Evolutionary conservation across 2,797 vertebrate genomes (phyloP).

Genomic region (Melanogrammus aeglefinus): DNA sequence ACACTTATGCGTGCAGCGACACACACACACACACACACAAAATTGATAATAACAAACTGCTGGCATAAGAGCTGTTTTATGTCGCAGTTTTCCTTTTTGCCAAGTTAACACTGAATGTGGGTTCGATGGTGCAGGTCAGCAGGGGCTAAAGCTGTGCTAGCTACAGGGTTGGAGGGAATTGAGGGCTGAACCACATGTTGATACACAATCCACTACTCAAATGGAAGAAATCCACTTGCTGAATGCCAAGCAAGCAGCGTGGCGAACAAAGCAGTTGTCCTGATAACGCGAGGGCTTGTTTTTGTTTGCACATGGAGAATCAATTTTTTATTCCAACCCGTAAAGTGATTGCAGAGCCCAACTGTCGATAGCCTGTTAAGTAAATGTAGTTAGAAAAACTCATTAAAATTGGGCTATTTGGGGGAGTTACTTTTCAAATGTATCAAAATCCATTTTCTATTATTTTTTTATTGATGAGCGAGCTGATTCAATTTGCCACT

Average conservation of each 20-base stretch:
- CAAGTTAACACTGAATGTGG: constrained; percentile 48
- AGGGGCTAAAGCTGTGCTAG: constrained; percentile 61
- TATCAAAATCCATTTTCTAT: neutral
- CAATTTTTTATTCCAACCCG: too few relatives aligned
- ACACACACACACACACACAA: constrained; percentile 25
- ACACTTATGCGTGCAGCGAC: too few relatives aligned
- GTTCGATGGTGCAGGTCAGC: constrained; percentile 60
- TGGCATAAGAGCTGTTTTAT: constrained; percentile 30
- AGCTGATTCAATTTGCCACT: neutral
- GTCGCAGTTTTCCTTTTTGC: constrained; percentile 43
- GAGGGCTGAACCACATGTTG: constrained; percentile 47
- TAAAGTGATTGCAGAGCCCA: too few relatives aligned
- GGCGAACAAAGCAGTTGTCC: neutral
- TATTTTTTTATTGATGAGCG: neutral
- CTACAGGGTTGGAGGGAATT: constrained; percentile 53
- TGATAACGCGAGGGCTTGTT: too few relatives aligned
- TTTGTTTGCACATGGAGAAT: too few relatives aligned
- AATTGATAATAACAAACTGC: constrained; percentile 47
- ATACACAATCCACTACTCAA: constrained; percentile 50
- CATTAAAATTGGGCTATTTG: too few relatives aligned
- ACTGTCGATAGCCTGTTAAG: too few relatives aligned
- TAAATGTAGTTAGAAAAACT: neutral
- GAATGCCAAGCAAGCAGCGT: constrained; percentile 41
- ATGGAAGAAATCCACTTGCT: constrained; percentile 42
- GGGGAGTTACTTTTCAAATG: neutral